phyloP scores from a whole-genome alignment of 2,797 vertebrate genomes.

The Sebastes diaconus region DNA sequence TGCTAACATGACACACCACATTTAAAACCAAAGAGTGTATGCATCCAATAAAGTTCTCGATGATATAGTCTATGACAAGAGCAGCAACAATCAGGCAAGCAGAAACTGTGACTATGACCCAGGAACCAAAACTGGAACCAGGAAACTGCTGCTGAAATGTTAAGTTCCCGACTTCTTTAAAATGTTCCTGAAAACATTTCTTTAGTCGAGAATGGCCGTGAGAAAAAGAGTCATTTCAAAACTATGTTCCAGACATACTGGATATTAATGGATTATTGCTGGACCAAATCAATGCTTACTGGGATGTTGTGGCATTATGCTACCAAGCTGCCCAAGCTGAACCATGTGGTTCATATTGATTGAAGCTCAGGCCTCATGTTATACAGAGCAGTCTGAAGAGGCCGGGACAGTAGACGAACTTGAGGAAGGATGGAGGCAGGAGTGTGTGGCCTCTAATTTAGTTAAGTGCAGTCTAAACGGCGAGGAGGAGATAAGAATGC shows the following conservation, averaged over 20 bases:
- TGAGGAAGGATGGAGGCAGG: constrained; percentile 6
- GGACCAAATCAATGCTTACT: background rate
- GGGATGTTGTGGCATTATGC: too few relatives aligned
- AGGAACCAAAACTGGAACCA: background rate
- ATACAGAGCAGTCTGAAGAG: background rate
- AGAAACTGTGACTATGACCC: background rate
- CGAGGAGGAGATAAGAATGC: constrained; percentile 60
- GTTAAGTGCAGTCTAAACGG: constrained; percentile 67
- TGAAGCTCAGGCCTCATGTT: background rate
- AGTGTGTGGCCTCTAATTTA: constrained; percentile 59
- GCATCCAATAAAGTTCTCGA: background rate
- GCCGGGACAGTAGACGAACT: background rate
- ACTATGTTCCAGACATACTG: background rate
- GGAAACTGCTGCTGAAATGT: background rate
- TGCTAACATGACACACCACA: background rate
- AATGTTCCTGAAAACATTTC: background rate
- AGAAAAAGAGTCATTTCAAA: background rate
- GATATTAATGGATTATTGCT: background rate
- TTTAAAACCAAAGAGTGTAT: background rate
- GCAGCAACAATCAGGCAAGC: too few relatives aligned
- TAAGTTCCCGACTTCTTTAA: background rate
- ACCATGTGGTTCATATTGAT: background rate
- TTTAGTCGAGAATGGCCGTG: background rate
- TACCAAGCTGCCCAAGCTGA: background rate
- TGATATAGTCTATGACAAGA: background rate